Evolutionary conservation across 64 coral and sea anemone genomes (phyloP).

Genomic region (Dendrophyllia cribrosa): DNA sequence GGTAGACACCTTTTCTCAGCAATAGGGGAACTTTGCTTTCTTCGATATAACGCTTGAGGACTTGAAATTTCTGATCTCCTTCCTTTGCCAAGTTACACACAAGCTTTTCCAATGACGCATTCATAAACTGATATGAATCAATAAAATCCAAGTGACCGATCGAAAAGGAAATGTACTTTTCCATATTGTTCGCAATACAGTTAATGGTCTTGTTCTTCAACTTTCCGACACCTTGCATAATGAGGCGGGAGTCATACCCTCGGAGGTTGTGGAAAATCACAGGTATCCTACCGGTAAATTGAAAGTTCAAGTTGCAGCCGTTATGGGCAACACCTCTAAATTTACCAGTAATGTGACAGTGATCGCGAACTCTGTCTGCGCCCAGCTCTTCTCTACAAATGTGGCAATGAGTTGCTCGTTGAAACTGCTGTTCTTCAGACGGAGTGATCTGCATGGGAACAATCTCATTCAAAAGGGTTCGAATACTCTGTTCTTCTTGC

Average conservation of each 20-base stretch:
- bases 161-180: slow-evolving; percentile 73
- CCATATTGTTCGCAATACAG: slow-evolving; percentile 49
- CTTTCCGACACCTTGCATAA: slow-evolving; percentile 44
- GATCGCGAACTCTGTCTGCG: slow-evolving; percentile 14
- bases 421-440: slow-evolving; percentile 46
- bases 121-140: slow-evolving; percentile 73
- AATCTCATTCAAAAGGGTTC: not conserved
- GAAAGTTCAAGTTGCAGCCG: slow-evolving; percentile 50
- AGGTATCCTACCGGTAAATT: slow-evolving; percentile 46
- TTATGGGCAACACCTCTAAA: slow-evolving; percentile 58
- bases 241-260: slow-evolving; percentile 49
- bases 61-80: slow-evolving; percentile 18
- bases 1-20: slow-evolving; percentile 42
- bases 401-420: slow-evolving; percentile 45
- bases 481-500: slow-evolving; percentile 60
- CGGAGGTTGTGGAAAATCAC: slow-evolving; percentile 43
- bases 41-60: slow-evolving; percentile 6
- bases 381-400: slow-evolving; percentile 48
- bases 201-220: slow-evolving; percentile 31
- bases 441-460: slow-evolving; percentile 50
- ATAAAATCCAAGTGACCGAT: slow-evolving; percentile 22
- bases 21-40: not conserved
- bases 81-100: slow-evolving; percentile 30
- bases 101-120: slow-evolving; percentile 56
- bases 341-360: slow-evolving; percentile 47